Evolutionary conservation across 2,888 invertebrate species (phyloP).

Genomic region (Caenorhabditis sp.): DNA sequence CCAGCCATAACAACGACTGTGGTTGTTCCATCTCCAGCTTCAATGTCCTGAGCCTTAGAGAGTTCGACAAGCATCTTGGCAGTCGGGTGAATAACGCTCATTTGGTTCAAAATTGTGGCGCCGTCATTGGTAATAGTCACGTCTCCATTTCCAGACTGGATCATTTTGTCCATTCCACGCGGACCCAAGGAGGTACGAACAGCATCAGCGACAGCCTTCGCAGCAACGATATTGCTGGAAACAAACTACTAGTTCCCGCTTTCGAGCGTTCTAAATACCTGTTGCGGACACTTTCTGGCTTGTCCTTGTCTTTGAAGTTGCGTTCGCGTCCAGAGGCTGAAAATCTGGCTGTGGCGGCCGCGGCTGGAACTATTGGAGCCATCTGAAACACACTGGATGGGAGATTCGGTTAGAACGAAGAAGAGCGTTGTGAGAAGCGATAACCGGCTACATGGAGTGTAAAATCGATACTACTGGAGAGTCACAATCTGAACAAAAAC

Average conservation of each 20-base stretch:
- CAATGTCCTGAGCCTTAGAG: constrained; percentile 95
- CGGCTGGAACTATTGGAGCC: constrained; percentile 57
- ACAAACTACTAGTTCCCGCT: constrained; percentile 83
- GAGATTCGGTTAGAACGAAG: too few relatives aligned
- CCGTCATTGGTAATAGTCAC: constrained; percentile 99
- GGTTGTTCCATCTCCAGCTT: constrained; percentile 99
- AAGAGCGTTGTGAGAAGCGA: too few relatives aligned
- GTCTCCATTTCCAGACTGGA: constrained; percentile 95
- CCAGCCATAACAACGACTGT: constrained; percentile 96
- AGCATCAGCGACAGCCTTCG: constrained; percentile 97
- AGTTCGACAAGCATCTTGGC: constrained; percentile 99
- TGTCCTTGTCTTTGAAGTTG: constrained; percentile 82
- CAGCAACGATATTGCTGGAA: constrained; percentile 95
- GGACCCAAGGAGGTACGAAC: constrained; percentile 98
- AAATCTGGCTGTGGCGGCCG: constrained; percentile 44
- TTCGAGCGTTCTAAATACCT: constrained; percentile 38
- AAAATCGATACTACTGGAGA: neutral
- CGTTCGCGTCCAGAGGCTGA: constrained; percentile 65
- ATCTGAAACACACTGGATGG: constrained; percentile 36
- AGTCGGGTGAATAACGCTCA: constrained; percentile 97
- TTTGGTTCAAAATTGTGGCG: constrained; percentile 98
- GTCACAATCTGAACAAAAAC: too few relatives aligned
- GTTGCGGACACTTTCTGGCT: constrained; percentile 84
- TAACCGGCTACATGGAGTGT: neutral
- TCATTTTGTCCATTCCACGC: constrained; percentile 99